Evolutionary conservation across 2,888 invertebrate species (phyloP).

Genomic region (Gibbula magus): DNA sequence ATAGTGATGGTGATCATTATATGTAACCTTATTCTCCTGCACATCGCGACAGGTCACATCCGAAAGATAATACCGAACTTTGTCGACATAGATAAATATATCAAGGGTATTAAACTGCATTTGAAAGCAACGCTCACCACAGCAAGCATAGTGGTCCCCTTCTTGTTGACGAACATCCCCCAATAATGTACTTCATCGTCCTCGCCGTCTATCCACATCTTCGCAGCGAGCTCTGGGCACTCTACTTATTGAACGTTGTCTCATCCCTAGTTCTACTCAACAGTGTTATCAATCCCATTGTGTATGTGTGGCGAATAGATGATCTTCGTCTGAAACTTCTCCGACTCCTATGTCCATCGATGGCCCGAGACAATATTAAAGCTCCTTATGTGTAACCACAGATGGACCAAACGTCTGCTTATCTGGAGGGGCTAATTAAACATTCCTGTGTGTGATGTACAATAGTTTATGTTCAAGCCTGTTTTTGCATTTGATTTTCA

Average conservation of each 20-base stretch:
- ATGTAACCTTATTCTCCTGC: not conserved
- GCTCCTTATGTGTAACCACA: too few species aligned
- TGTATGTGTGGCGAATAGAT: not conserved
- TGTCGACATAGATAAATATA: not conserved
- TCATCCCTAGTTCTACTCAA: not conserved
- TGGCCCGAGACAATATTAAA: too few species aligned
- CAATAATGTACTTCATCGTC: not conserved
- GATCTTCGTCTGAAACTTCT: not conserved
- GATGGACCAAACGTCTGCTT: too few species aligned
- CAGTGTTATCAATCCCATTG: not conserved
- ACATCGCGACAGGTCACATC: not conserved
- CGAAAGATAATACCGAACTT: not conserved
- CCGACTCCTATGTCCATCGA: not conserved
- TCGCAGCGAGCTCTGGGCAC: not conserved
- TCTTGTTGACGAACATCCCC: not conserved
- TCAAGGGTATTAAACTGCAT: not conserved
- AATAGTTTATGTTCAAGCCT: too few species aligned
- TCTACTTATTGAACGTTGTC: not conserved
- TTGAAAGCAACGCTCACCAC: not conserved
- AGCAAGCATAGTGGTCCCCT: not conserved
- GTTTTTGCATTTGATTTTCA: too few species aligned
- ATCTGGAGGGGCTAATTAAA: too few species aligned
- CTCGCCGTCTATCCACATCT: not conserved
- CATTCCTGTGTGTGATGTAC: too few species aligned
- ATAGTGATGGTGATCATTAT: not conserved